Percentiles rank a stretch among this genome's conserved stretches.
These are phyloP conservation scores for Drosophila kepulauana DNA, from an alignment of 1,140 invertebrate genomes.

Conservation along the genomic window DNA sequence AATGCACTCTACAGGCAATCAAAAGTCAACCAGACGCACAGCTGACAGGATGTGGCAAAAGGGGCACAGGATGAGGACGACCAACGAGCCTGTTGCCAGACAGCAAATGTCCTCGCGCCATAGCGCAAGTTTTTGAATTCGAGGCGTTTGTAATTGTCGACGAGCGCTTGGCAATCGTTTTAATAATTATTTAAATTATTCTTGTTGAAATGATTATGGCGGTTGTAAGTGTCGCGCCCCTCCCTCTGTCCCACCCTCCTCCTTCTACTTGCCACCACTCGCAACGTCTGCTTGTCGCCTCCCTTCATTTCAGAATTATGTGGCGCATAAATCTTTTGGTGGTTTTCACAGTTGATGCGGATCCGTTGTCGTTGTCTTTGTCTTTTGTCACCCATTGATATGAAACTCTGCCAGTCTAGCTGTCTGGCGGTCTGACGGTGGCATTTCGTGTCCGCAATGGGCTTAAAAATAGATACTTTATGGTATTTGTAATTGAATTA, in stretches of 20 bases:
- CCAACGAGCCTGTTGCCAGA: conserved; percentile 61
- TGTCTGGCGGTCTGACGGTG: neutral
- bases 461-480: conserved; percentile 23
- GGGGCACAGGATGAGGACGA: conserved; percentile 11
- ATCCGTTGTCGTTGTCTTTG: conserved; percentile 24
- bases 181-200: conserved; percentile 84
- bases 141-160: conserved; percentile 73
- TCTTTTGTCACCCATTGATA: conserved; percentile 2
- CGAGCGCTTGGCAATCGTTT: conserved; percentile 66
- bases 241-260: neutral
- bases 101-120: conserved; percentile 26
- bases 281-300: conserved; percentile 6
- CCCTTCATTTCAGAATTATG: conserved; percentile 54
- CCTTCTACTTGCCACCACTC: neutral
- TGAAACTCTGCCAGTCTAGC: neutral
- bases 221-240: conserved; percentile 73
- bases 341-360: conserved; percentile 47
- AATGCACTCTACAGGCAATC: conserved; percentile 60
- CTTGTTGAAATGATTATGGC: conserved; percentile 83
- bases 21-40: conserved; percentile 56
- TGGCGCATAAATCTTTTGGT: conserved; percentile 58
- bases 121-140: conserved; percentile 24
- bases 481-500: neutral
- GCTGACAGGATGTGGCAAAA: conserved; percentile 45
- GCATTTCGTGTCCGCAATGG: neutral